Evolutionary conservation across 1,140 invertebrate species (phyloP), one percentile per base, ranked within the genome.

Genomic region (Drosophila arizonae): DNA sequence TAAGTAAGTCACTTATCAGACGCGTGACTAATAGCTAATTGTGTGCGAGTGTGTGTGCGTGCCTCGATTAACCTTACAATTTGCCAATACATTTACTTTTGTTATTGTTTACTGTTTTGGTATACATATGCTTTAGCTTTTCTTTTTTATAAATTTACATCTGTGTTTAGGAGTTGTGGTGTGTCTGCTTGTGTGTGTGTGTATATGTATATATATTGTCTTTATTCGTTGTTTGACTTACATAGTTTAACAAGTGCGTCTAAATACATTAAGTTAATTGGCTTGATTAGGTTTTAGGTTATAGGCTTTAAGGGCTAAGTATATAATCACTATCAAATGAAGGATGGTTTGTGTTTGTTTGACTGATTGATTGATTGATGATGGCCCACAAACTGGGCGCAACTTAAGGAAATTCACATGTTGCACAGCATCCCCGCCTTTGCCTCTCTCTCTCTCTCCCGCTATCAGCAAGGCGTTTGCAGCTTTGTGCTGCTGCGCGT

Each of bases 1-100:
- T 87, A 87, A 82, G 82, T 82, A 87, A 87, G 79, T 82, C 82
- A 88, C 76, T 86, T 88, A 88, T 87, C 84, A 75, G 81, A 87
- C 76, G 69, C 82, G 84, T 87, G 82, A 88, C 82, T 88, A 87
- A 87, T 66, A 73, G 65, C 77, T 87, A 87, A 88, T 88, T 87
- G 82, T 13, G 11, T 39, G 36, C 28, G 28, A 24, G 21, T 24
- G 21, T 50, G 69, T 71, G 72, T 56, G 69, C 68, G 72, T 45
- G 68, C 82, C 76, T 87, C 76, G 82, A 88, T 87, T 87, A 86
- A 81, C 81, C 82, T 87, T 68, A 80, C 74, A 76, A 81, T 79
- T 11, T 81, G 52, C 11, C 70, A 60, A 57, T 70, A 69, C 56
- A 72, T 72, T 43, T 41, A 36, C 24, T n/a, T 52, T 30, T 52